These are phyloP conservation scores for Leucophenga varia DNA, from an alignment of 1,140 invertebrate genomes.

Conservation along the genomic window DNA sequence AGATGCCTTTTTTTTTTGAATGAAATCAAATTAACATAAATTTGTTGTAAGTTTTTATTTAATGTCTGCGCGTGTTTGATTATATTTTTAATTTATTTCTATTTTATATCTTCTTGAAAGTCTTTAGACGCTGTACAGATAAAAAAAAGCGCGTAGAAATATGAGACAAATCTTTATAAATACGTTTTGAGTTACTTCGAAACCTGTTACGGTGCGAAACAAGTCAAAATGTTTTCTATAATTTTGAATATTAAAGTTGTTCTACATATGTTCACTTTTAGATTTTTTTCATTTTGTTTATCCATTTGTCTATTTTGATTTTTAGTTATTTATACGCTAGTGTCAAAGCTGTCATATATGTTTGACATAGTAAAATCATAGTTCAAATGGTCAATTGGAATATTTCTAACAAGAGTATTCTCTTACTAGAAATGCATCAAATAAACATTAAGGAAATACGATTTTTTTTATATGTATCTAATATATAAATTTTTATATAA, in stretches of 20 bases:
- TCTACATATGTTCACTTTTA: conserved; percentile 15
- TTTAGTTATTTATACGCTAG: conserved; percentile 46
- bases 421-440: too few relatives aligned
- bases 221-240: conserved; percentile 35
- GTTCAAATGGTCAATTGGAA: too few relatives aligned
- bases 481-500: too few relatives aligned
- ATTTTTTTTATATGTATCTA: too few relatives aligned
- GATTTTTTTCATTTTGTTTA: neutral
- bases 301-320: conserved; percentile 13
- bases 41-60: neutral
- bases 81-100: neutral
- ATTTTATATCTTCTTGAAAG: conserved; percentile 7
- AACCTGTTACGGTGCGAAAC: conserved; percentile 42
- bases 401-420: too few relatives aligned
- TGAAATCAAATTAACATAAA: conserved; percentile 49
- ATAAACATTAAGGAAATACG: too few relatives aligned
- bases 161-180: too few relatives aligned
- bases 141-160: conserved; percentile 12
- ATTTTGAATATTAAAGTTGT: conserved; percentile 21
- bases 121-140: neutral
- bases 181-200: too few relatives aligned
- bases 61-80: too few relatives aligned
- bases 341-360: conserved; percentile 53
- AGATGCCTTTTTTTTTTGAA: conserved; percentile 36
- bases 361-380: conserved; percentile 25